Evolutionary conservation across 2,113 vertebrate species (phyloP), one percentile per base, ranked within the genome.

Genomic region (Argyrosomus japonicus): DNA sequence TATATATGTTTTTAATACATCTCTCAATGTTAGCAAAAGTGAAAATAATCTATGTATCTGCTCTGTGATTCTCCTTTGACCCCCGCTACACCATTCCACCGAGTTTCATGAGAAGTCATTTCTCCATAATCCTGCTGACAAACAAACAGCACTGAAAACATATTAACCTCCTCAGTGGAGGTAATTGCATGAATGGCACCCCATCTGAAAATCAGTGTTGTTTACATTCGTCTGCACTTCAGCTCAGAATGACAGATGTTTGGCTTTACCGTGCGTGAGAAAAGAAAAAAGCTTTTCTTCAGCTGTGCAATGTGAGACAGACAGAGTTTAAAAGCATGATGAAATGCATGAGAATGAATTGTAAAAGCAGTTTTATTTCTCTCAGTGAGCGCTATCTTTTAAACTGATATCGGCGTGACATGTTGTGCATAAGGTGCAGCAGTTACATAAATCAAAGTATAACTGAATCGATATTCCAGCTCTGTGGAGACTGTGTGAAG

Each of bases 371-470:
- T 58, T 32, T 13, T 48, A 48, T 57, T 62, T 70, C 11, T 23
- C 76, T 11, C 3, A 29, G 7, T 77, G 19, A 76, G 1, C 19
- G n/a, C 68, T 57, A 67, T 25, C 14, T 61, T 79, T 57, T 76
- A 47, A 79, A 75, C 47, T 79, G 32, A 36, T 29, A 45, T 43
- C 43, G 25, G 14, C 9, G 15, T 48, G 54, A 58, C 21, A 25
- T 45, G 54, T 56, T 75, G n/a, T 21, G 53, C 61, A 67, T 23
- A 0, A 13, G 36, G 27, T 81, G 75, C 57, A 50, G 76, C 75
- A 75, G 83, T 85, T 81, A 29, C 71, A 90, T 91, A 83, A 88
- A 91, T 91, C 87, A 91, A 75, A 85, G 75, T 45, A 77, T 80
- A 87, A 80, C 45, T 13, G 14, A 79, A 91, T 93, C 88, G 85